phyloP scores from a whole-genome alignment of 2,113 vertebrate species.

The Sclerurus mexicanus region DNA sequence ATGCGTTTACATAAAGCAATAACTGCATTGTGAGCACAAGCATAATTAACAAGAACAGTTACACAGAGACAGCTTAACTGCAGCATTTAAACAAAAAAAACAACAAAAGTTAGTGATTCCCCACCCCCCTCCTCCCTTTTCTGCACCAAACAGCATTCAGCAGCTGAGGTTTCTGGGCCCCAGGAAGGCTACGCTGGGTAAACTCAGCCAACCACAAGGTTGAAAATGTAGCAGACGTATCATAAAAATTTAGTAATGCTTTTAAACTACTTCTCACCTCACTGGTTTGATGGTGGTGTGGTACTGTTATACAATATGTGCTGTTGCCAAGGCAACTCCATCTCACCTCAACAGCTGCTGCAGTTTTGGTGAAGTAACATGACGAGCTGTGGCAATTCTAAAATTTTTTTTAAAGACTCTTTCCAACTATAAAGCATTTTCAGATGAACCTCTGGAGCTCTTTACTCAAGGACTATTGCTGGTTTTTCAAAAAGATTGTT shows the following conservation, averaged over 20 bases:
- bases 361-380: not conserved
- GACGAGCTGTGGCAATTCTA: not conserved
- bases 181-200: not conserved
- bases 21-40: not conserved
- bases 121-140: not conserved
- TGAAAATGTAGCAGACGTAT: constrained; percentile 47
- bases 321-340: constrained; percentile 36
- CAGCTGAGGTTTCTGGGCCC: constrained; percentile 23
- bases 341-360: constrained; percentile 57
- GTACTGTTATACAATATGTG: constrained; percentile 52
- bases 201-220: constrained; percentile 43
- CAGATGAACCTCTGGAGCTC: not conserved
- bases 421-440: constrained; percentile 37
- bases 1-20: not conserved
- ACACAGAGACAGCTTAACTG: not conserved
- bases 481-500: not conserved
- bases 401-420: not conserved
- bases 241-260: constrained; percentile 59
- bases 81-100: not conserved
- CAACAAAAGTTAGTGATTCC: not conserved
- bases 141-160: not conserved
- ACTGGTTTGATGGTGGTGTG: constrained; percentile 22
- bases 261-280: constrained; percentile 65
- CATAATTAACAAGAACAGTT: not conserved
- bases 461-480: not conserved